phyloP scores from a whole-genome alignment of 2,113 vertebrate genomes.

The Macquaria ambigua region DNA sequence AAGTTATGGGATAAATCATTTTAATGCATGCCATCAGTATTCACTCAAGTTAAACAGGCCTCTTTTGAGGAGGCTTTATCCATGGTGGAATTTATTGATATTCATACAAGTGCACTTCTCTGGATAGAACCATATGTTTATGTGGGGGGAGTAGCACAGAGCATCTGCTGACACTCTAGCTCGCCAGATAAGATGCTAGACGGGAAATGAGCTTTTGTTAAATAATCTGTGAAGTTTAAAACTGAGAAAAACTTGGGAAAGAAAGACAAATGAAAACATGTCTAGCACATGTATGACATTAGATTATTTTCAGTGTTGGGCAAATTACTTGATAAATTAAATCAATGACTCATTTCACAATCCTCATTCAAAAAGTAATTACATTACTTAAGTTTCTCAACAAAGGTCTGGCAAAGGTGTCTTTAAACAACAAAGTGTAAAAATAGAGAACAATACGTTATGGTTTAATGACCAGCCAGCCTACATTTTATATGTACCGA shows the following conservation, averaged over 20 bases:
- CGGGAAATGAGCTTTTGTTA: slow-evolving; percentile 22
- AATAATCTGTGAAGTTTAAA: slow-evolving; percentile 36
- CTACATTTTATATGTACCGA: neutral
- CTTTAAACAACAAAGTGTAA: neutral
- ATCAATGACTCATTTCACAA: neutral
- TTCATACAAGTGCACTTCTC: slow-evolving; percentile 60
- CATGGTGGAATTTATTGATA: slow-evolving; percentile 66
- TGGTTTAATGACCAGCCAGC: neutral
- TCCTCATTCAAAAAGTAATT: neutral
- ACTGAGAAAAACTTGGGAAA: neutral
- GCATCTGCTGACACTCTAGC: slow-evolving; percentile 57
- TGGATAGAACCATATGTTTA: slow-evolving; percentile 69
- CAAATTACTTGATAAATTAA: neutral
- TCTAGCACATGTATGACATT: neutral
- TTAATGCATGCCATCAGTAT: slow-evolving; percentile 61
- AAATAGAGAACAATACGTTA: neutral
- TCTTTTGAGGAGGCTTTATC: slow-evolving; percentile 44
- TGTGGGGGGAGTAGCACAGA: slow-evolving; percentile 41
- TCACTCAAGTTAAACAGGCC: slow-evolving; percentile 59
- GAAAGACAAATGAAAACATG: neutral
- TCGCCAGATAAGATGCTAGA: slow-evolving; percentile 40
- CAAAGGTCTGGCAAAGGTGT: neutral
- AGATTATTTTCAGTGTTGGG: neutral
- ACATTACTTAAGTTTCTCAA: neutral
- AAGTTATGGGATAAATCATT: slow-evolving; percentile 61